Percentiles rank a stretch among this genome's conserved stretches.
These are phyloP conservation scores for Adelosebastes latens DNA, from an alignment of 2,797 vertebrate genomes.

Conservation along the genomic window DNA sequence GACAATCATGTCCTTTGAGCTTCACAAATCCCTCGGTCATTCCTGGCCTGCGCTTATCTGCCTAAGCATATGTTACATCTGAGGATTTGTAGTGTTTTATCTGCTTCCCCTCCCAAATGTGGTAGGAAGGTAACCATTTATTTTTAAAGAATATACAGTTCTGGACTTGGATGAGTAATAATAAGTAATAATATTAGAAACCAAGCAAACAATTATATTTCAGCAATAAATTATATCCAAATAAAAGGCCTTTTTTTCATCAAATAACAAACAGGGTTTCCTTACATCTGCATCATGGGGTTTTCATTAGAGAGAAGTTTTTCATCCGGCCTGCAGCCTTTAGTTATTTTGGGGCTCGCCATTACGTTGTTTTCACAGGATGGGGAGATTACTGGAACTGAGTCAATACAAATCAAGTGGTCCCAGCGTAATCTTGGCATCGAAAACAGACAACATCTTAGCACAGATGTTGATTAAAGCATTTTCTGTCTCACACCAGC, in stretches of 20 bases:
- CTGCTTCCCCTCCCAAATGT: neutral
- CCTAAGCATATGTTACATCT: neutral
- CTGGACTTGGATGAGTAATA: neutral
- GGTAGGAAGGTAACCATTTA: neutral
- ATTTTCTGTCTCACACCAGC: neutral
- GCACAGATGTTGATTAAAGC: conserved; percentile 6
- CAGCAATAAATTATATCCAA: neutral
- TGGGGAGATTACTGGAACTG: conserved; percentile 1
- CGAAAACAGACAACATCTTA: neutral
- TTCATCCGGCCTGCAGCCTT: neutral
- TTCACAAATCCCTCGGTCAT: neutral
- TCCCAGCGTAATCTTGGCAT: conserved; percentile 3
- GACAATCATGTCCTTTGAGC: neutral
- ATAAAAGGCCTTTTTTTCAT: neutral
- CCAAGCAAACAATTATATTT: neutral
- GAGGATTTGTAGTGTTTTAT: neutral
- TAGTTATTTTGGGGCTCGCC: neutral
- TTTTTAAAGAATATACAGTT: neutral
- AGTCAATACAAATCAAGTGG: conserved; percentile 25
- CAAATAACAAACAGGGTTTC: neutral
- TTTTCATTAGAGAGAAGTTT: neutral
- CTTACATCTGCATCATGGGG: neutral
- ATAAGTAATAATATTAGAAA: neutral
- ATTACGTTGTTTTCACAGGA: neutral
- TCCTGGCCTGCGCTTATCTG: neutral